Evolutionary conservation across 2,888 invertebrate species (phyloP).

Genomic region (Crocallis elinguaria): DNA sequence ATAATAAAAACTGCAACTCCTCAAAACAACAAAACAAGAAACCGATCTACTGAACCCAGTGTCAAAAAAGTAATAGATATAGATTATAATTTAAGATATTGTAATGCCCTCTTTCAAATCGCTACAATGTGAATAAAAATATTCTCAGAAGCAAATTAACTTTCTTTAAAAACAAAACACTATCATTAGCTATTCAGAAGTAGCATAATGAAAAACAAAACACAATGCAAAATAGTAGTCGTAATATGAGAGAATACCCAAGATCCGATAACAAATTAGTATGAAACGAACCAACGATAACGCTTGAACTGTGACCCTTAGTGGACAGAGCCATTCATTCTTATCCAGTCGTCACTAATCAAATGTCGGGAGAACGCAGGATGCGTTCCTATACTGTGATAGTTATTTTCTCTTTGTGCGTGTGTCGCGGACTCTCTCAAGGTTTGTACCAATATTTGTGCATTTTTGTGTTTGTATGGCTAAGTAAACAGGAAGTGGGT

Average conservation of each 20-base stretch:
- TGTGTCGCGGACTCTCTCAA: conserved; percentile 14
- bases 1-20: too few relatives aligned
- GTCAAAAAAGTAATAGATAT: too few relatives aligned
- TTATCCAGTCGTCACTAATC: conserved; percentile 4
- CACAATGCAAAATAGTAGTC: conserved; percentile 11
- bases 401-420: conserved; percentile 3
- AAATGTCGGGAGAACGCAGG: neutral
- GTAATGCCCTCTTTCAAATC: too few relatives aligned
- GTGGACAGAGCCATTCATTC: conserved; percentile 6
- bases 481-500: neutral
- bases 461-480: conserved; percentile 1
- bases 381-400: conserved; percentile 8
- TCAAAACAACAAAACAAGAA: too few relatives aligned
- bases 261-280: conserved; percentile 46
- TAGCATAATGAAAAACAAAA: conserved; percentile 15
- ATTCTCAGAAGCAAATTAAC: neutral
- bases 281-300: conserved; percentile 44
- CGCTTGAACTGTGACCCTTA: conserved; percentile 48
- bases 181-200: conserved; percentile 5
- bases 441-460: conserved; percentile 22
- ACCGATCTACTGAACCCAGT: too few relatives aligned
- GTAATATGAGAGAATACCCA: conserved; percentile 15
- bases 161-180: neutral
- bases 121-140: neutral
- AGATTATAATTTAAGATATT: too few relatives aligned